phyloP scores from a whole-genome alignment of 2,113 vertebrate species.

The Ursus arctos region DNA sequence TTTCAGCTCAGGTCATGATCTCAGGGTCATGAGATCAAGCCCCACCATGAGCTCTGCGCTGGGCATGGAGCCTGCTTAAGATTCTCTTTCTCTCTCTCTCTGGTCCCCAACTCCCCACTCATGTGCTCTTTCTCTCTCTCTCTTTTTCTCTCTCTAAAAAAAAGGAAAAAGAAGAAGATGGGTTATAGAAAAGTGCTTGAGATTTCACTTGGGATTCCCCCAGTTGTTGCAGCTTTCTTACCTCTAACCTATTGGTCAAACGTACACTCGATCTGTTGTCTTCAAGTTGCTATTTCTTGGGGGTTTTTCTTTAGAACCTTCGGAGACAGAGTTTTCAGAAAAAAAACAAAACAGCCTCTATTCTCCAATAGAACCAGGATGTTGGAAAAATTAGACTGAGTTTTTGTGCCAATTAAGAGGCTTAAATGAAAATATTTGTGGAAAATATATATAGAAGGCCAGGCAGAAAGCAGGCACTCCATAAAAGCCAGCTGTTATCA shows the following conservation, averaged over 20 bases:
- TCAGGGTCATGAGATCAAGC: not conserved
- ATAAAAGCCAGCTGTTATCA: not conserved
- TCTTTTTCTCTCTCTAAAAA: not conserved
- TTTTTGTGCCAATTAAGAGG: not conserved
- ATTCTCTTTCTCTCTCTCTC: not conserved
- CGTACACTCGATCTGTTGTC: not conserved
- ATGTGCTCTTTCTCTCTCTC: not conserved
- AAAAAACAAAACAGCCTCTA: conserved; percentile 2
- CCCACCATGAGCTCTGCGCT: not conserved
- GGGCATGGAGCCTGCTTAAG: not conserved
- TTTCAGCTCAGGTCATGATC: not conserved
- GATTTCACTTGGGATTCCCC: not conserved
- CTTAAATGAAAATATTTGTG: not conserved
- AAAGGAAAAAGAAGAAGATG: not conserved
- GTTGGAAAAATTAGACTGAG: not conserved
- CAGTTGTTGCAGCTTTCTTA: not conserved
- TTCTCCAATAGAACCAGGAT: not conserved
- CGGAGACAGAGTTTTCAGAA: not conserved
- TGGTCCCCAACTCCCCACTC: not conserved
- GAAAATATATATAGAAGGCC: not conserved
- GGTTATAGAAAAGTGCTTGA: not conserved
- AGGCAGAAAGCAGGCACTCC: not conserved
- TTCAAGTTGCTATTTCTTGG: not conserved
- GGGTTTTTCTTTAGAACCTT: not conserved
- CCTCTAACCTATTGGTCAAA: not conserved